Evolutionary conservation across 2,888 invertebrate species (phyloP).

Genomic region (Metallyticus violacea): DNA sequence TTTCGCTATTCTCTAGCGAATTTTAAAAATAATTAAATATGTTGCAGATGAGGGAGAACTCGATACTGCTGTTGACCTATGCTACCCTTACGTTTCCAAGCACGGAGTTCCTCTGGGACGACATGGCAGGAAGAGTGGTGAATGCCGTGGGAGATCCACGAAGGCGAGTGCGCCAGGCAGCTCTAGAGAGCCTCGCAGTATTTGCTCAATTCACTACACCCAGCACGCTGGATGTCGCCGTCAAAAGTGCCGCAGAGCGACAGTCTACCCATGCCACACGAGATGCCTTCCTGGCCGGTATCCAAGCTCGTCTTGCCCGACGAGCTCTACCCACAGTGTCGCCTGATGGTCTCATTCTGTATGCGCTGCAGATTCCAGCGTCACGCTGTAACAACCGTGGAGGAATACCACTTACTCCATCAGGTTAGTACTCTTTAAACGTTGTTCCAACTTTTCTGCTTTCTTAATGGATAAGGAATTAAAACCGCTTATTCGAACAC

Average conservation of each 20-base stretch:
- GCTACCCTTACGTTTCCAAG: constrained; percentile 76
- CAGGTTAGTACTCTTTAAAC: constrained; percentile 2
- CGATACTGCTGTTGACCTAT: constrained; percentile 72
- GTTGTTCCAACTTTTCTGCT: no score
- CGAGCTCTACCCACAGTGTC: constrained; percentile 70
- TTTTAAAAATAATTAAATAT: no score
- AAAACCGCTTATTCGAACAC: no score
- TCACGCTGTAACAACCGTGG: neutral
- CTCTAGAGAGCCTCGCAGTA: constrained; percentile 74
- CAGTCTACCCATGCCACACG: constrained; percentile 24
- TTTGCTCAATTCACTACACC: constrained; percentile 69
- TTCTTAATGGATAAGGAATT: no score
- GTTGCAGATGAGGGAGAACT: constrained; percentile 65
- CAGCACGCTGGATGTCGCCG: constrained; percentile 49
- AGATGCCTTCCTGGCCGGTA: constrained; percentile 51
- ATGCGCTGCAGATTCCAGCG: constrained; percentile 63
- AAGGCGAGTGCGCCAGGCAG: constrained; percentile 72
- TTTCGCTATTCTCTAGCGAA: no score
- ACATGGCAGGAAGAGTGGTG: constrained; percentile 48
- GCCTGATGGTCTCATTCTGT: constrained; percentile 69
- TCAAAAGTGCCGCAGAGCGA: constrained; percentile 6
- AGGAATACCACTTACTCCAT: neutral
- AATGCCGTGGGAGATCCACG: constrained; percentile 59
- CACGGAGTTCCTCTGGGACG: constrained; percentile 58
- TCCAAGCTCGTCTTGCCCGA: constrained; percentile 71